Conservation (phyloP, 2,888 invertebrate genomes). For the Stegana nigrithorax region DNA sequence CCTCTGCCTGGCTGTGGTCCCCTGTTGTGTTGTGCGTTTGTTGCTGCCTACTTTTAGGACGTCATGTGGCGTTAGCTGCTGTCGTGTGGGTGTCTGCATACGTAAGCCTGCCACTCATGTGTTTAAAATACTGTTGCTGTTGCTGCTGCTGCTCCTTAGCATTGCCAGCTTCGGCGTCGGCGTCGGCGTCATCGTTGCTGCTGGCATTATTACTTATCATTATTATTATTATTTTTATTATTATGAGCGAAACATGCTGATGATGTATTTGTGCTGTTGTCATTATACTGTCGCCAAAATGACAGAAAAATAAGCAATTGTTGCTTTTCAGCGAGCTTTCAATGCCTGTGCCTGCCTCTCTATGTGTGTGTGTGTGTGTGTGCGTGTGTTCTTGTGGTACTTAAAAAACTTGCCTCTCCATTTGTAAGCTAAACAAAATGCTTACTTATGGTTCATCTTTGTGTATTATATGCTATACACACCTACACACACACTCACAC, state of each 20-base stretch:
- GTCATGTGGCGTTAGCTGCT: conserved; percentile 1
- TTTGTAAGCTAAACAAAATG: too few relatives aligned
- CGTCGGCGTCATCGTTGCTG: too few relatives aligned
- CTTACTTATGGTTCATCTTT: background rate
- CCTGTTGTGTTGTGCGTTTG: background rate
- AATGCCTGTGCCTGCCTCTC: too few relatives aligned
- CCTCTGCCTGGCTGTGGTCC: background rate
- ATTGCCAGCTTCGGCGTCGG: background rate
- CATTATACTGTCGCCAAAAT: too few relatives aligned
- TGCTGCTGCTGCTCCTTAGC: background rate
- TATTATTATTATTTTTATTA: conserved; percentile 8
- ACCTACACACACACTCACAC: background rate
- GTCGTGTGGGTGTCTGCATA: background rate
- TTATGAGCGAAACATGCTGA: conserved; percentile 12
- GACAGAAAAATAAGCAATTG: conserved; percentile 12
- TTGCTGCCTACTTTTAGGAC: conserved; percentile 1
- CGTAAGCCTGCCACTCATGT: background rate
- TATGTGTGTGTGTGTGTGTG: too few relatives aligned
- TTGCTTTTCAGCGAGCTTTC: conserved; percentile 10
- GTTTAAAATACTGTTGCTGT: background rate
- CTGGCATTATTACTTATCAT: too few relatives aligned
- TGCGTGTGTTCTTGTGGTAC: too few relatives aligned
- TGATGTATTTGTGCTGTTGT: background rate
- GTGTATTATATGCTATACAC: background rate
- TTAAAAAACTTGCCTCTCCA: too few relatives aligned